Base-by-base conservation (phyloP, 2,888 invertebrate genomes). In the Formica aserva region DNA sequence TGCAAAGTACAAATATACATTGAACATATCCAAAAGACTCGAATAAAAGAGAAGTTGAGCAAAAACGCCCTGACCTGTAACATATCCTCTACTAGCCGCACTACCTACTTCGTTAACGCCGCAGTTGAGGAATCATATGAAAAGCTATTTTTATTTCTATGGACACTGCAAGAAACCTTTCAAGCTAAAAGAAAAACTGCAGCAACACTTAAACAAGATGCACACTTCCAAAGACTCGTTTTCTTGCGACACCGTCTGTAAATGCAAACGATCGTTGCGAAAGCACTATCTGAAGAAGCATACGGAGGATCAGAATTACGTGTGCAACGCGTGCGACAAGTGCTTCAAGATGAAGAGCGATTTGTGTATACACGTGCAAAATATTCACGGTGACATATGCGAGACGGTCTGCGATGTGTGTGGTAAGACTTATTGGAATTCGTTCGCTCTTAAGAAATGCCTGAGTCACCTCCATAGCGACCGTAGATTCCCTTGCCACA, bases 251-350 rank as follows among this genome's bases (percentile, higher is more conserved):
- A 6, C 18, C 48, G 8, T n/a, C 48, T n/a, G 8, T n/a, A 18
- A 52, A n/a, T 52, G n/a, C 48, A 52, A n/a, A 8, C n/a, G 2
- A n/a, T 52, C 48, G n/a, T n/a, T 52, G n/a, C 74, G 1, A 75
- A 82, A 74, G 18, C 86, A 62, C 18, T 86, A 83, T 67, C 85
- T 91, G 3, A 88, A 92, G 1, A 92, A 92, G 32, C 92, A 93
- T 74, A 90, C 90, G 0, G 85, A 92, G 3, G 87, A 83, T 3
- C 92, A 89, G 71, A 87, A 89, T 52, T 92, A 89, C 85, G 84
- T 86, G 11, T 93, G 92, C 82, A 87, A 92, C 26, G 74, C 86
- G 0, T 92, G 93, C 52, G 90, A 87, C 11, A 93, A 93, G 38
- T 88, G 89, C 65, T 90, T n/a, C 6, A 52, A 52, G n/a, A n/a